Conservation (phyloP, 2,113 vertebrate genomes). For the Crotalus horridus region DNA sequence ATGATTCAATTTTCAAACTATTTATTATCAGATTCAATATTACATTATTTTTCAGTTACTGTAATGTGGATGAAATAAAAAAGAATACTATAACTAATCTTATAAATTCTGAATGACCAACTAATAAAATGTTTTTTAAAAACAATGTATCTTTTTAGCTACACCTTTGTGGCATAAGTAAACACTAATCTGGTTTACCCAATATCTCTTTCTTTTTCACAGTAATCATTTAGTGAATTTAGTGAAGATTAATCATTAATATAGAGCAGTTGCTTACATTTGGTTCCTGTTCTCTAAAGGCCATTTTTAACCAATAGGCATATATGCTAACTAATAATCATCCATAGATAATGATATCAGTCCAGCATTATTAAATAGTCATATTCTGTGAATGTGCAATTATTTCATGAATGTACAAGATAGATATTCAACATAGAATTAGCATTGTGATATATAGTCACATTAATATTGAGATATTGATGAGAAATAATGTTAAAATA, state of each 20-base stretch:
- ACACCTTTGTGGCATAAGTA: background rate
- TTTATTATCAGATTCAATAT: no score
- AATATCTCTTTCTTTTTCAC: constrained; percentile 12
- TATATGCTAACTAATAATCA: background rate
- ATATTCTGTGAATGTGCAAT: background rate
- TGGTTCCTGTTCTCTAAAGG: background rate
- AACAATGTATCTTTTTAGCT: constrained; percentile 17
- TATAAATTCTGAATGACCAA: background rate
- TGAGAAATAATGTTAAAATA: background rate
- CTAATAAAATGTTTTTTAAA: background rate
- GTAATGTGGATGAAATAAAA: background rate
- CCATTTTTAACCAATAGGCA: background rate
- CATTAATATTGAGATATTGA: background rate
- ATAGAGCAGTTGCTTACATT: background rate
- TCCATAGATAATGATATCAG: background rate
- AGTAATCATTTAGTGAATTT: constrained; percentile 1
- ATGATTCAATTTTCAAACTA: no score
- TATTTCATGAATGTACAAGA: background rate
- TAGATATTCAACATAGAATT: background rate
- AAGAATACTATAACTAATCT: constrained; percentile 2
- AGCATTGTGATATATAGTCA: background rate
- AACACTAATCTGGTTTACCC: background rate
- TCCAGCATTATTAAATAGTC: background rate
- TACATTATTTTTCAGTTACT: background rate
- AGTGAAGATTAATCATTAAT: background rate